Percentiles rank a stretch among this genome's conserved stretches.
phyloP scores from a whole-genome alignment of 2,113 vertebrate genomes.

The Emberiza fucata region DNA sequence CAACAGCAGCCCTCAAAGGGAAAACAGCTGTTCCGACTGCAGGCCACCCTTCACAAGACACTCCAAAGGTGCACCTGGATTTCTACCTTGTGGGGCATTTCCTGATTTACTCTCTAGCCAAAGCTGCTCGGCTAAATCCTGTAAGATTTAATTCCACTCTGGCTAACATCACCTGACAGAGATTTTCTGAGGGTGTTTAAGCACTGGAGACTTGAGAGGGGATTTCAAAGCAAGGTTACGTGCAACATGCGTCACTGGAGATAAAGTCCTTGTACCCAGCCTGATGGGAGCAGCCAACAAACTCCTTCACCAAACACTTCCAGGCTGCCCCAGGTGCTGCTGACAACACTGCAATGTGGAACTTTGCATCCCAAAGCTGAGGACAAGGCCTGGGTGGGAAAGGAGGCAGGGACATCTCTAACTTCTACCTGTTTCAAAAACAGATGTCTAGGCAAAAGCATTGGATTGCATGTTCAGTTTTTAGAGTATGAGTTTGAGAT shows the following conservation, averaged over 20 bases:
- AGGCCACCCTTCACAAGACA: neutral
- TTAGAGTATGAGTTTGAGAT: neutral
- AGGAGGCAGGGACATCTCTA: neutral
- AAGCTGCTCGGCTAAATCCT: constrained; percentile 54
- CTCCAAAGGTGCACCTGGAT: neutral
- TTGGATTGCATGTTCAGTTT: neutral
- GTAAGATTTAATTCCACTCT: constrained; percentile 19
- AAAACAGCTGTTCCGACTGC: neutral
- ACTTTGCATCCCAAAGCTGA: rapidly evolving
- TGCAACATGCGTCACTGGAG: neutral
- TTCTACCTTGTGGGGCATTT: neutral
- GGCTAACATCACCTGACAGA: constrained; percentile 43
- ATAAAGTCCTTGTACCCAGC: neutral
- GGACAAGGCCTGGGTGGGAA: neutral
- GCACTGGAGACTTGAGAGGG: neutral
- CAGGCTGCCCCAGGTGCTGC: neutral
- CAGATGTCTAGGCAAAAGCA: neutral
- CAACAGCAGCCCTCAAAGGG: neutral
- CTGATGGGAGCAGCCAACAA: neutral
- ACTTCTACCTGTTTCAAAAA: neutral
- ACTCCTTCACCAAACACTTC: neutral
- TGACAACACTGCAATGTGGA: neutral
- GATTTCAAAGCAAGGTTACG: neutral
- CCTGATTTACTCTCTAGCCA: constrained; percentile 24
- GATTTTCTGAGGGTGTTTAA: constrained; percentile 25